phyloP scores from a whole-genome alignment of 2,113 vertebrate species.

The Eonycteris spelaea region DNA sequence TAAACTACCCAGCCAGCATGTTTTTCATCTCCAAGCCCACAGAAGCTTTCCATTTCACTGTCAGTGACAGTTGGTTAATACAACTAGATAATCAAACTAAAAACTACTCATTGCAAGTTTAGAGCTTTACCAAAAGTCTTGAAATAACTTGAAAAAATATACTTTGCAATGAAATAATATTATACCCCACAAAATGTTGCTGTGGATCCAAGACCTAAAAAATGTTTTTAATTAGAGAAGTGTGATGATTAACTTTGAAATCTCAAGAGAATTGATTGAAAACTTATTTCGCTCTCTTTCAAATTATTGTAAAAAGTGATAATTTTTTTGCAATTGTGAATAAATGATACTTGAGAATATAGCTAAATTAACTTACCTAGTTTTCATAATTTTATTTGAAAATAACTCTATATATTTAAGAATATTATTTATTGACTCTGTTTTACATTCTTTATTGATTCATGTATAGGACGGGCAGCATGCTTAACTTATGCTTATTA shows the following conservation, averaged over 20 bases:
- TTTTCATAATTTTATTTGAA: not conserved
- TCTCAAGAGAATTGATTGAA: not conserved
- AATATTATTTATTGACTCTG: not conserved
- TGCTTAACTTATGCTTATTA: not conserved
- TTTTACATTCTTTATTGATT: not conserved
- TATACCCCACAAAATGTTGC: not conserved
- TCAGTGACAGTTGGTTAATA: slow-evolving; percentile 27
- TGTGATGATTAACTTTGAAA: not conserved
- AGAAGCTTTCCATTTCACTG: not conserved
- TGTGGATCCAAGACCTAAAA: not conserved
- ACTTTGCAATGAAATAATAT: not conserved
- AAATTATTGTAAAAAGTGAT: not conserved
- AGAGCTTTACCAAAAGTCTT: not conserved
- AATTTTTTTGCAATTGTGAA: not conserved
- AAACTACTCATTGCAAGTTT: slow-evolving; percentile 30
- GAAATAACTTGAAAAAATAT: not conserved
- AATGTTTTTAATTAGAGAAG: not conserved
- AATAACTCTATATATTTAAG: not conserved
- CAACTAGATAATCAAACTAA: slow-evolving; percentile 2
- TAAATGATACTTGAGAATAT: not conserved
- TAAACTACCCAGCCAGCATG: slow-evolving; percentile 33
- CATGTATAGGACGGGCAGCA: not conserved
- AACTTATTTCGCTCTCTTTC: not conserved
- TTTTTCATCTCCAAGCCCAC: slow-evolving; percentile 11
- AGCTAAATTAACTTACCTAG: not conserved